A percentile compares a stretch with the other conserved stretches of the same genome.
Evolutionary conservation across 2,888 invertebrate species (phyloP).

Genomic region (Nomada ferruginata): DNA sequence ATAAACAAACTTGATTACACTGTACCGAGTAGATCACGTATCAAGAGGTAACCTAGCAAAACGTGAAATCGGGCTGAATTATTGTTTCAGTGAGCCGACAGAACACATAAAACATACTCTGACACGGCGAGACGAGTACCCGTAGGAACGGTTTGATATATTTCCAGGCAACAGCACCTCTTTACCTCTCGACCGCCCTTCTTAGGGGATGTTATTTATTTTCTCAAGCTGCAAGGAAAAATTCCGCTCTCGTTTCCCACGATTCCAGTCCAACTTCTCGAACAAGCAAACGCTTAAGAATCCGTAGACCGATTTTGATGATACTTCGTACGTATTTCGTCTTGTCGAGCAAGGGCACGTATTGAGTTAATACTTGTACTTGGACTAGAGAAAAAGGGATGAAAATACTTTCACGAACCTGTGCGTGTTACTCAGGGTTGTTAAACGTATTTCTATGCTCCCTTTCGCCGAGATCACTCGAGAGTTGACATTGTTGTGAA

Average conservation of each 20-base stretch:
- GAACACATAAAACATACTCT: constrained; percentile 53
- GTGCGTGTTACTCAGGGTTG: constrained; percentile 33
- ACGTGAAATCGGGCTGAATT: constrained; percentile 44
- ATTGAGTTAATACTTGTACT: constrained; percentile 18
- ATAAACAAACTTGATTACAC: background rate
- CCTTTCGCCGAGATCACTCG: background rate
- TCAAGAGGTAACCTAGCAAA: background rate
- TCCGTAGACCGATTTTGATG: constrained; percentile 15
- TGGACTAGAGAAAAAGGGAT: background rate
- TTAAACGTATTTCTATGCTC: constrained; percentile 41
- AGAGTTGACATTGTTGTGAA: background rate
- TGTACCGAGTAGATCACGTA: background rate
- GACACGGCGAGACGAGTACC: constrained; percentile 58
- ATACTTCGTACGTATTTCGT: constrained; percentile 22
- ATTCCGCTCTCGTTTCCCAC: constrained; percentile 50
- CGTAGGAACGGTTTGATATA: constrained; percentile 73
- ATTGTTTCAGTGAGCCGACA: constrained; percentile 48
- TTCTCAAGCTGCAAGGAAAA: constrained; percentile 45
- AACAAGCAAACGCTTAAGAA: background rate
- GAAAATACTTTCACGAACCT: constrained; percentile 1
- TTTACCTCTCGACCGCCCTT: constrained; percentile 37
- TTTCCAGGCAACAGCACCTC: constrained; percentile 56
- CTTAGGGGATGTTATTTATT: constrained; percentile 59
- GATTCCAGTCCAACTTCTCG: constrained; percentile 7
- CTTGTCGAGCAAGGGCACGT: constrained; percentile 4